Percentiles rank a stretch among this genome's conserved stretches.
Evolutionary conservation across 2,113 vertebrate genomes (phyloP).

Genomic region (Hippolais icterina): DNA sequence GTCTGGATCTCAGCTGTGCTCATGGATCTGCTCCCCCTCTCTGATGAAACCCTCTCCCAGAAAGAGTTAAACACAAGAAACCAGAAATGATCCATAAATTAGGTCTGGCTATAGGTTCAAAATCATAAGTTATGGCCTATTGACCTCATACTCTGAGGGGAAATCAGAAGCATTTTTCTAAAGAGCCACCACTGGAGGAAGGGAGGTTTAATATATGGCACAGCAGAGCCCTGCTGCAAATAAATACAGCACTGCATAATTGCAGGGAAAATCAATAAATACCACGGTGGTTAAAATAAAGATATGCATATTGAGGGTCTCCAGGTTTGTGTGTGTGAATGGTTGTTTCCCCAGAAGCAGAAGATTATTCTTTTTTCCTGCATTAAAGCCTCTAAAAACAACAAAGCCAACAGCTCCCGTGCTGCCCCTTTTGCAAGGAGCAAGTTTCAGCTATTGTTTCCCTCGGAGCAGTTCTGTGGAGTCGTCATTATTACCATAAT

Average conservation of each 20-base stretch:
- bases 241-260: not conserved
- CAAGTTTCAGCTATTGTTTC: not conserved
- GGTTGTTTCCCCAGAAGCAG: not conserved
- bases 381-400: accelerated
- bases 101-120: conserved; percentile 43
- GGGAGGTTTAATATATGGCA: conserved; percentile 18
- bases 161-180: conserved; percentile 41
- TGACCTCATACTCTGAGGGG: conserved; percentile 57
- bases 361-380: not conserved
- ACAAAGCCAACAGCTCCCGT: not conserved
- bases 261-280: conserved; percentile 33
- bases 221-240: conserved; percentile 11
- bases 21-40: not conserved
- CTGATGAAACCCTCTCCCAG: not conserved
- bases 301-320: not conserved
- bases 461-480: not conserved
- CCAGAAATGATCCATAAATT: conserved; percentile 53
- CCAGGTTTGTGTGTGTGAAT: not conserved
- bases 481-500: not conserved
- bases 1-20: not conserved
- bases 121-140: conserved; percentile 50
- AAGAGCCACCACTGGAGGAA: conserved; percentile 2
- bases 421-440: not conserved
- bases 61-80: conserved; percentile 36
- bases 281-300: not conserved